A percentile compares a stretch with the other conserved stretches of the same genome.
Conservation (phyloP, 2,797 vertebrate genomes). For the Anguilla pacifica region DNA sequence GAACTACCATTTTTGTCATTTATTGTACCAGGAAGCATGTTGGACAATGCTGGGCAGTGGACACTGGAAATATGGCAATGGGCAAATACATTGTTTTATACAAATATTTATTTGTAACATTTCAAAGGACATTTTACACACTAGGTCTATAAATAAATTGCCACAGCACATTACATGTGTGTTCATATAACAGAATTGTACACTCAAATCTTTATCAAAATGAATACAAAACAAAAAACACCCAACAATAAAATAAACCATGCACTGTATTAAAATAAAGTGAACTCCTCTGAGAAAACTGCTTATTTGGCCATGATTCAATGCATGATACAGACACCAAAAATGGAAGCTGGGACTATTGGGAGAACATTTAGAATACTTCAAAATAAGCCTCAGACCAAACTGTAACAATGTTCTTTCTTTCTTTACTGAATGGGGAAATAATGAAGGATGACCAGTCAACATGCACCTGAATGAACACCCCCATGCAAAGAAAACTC, state of each 20-base stretch:
- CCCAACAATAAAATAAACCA: slow-evolving; percentile 69
- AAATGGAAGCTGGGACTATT: slow-evolving; percentile 66
- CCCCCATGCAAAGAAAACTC: slow-evolving; percentile 61
- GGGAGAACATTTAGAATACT: slow-evolving; percentile 58
- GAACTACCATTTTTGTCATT: background rate
- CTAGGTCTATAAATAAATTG: slow-evolving; percentile 78
- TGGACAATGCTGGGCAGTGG: background rate
- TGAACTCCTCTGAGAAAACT: slow-evolving; percentile 45
- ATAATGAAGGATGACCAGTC: slow-evolving; percentile 68
- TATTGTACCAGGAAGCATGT: background rate
- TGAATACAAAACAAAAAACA: slow-evolving; percentile 61
- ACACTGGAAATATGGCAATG: slow-evolving; percentile 6
- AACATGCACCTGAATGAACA: slow-evolving; percentile 83
- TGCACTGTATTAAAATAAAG: slow-evolving; percentile 70
- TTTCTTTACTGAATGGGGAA: slow-evolving; percentile 54
- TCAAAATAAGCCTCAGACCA: slow-evolving; percentile 58
- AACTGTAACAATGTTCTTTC: slow-evolving; percentile 46
- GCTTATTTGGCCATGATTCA: slow-evolving; percentile 64
- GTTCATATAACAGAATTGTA: slow-evolving; percentile 71
- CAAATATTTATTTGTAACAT: slow-evolving; percentile 72
- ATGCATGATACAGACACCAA: slow-evolving; percentile 67
- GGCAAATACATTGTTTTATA: slow-evolving; percentile 52
- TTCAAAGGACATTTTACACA: slow-evolving; percentile 74
- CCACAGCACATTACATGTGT: slow-evolving; percentile 77
- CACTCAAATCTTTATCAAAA: slow-evolving; percentile 60